Conservation (phyloP, 2,797 vertebrate genomes). For the Gila robusta region DNA sequence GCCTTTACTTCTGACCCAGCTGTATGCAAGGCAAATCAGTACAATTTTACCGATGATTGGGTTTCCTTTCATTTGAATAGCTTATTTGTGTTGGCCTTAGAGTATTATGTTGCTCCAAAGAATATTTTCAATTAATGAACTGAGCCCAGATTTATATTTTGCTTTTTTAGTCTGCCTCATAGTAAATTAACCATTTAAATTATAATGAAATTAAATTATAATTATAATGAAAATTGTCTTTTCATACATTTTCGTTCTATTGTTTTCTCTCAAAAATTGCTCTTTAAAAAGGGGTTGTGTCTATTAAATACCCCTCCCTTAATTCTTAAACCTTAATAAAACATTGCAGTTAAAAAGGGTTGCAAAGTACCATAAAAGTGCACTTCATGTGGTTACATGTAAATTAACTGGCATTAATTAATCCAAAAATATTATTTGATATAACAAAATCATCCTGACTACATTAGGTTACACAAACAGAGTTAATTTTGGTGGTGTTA, state of each 20-base stretch:
- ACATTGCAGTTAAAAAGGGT: background rate
- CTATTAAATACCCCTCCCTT: background rate
- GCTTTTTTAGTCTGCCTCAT: background rate
- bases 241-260: background rate
- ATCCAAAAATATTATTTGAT: background rate
- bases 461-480: no score
- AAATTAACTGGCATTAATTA: background rate
- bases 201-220: background rate
- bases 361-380: background rate
- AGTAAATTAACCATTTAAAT: background rate
- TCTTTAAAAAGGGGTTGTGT: background rate
- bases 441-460: background rate
- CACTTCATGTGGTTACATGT: background rate
- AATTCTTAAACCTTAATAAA: background rate
- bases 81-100: background rate
- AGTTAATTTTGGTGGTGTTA: background rate
- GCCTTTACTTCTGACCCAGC: background rate
- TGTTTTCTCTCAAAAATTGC: background rate
- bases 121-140: background rate
- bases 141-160: background rate
- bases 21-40: slow-evolving; percentile 7
- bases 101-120: background rate
- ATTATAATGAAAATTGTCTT: no score
- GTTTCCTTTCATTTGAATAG: background rate
- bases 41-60: background rate